Evolutionary conservation across 1,140 invertebrate species (phyloP), one percentile per base, ranked within the genome.

Genomic region (Listronotus oregonensis): DNA sequence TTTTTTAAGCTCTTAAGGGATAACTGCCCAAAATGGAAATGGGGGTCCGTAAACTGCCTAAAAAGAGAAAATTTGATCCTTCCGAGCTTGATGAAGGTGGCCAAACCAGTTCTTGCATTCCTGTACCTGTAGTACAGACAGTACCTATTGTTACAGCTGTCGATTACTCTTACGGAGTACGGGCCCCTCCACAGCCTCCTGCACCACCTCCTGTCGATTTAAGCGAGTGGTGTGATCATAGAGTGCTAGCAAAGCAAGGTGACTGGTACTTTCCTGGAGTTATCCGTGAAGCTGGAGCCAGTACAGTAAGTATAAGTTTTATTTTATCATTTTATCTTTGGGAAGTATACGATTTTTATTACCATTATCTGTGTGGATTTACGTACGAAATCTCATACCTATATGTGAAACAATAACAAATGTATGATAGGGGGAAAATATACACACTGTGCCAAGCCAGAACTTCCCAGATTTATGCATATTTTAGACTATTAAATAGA

Each of bases 181-280:
- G 63, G 47, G 64, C 34, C 8, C 34, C 34, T 37, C 34, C 49
- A 18, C 67, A 63, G 66, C 68, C 70, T 10, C 55, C 67, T 17
- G 32, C 54, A 49, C 27, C 44, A 43, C 42, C 42, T 39, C 63
- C 67, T 37, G 67, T 96, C 71, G 92, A 96, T 81, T 83, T 97
- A 70, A 90, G 86, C 73, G 94, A 96, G 78, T 97, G 94, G 94
- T 87, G n/a, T 66, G 90, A 93, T 73, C 93, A 95, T 78, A 82
- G 94, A 71, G 91, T 97, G 68, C 82, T 98, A 68, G 95, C 95
- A 46, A 93, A 92, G 80, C 86, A 86, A 74, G 87, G 88, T 63
- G 85, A 86, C 46, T 83, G 89, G 66, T 97, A 96, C 83, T 86
- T 92, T 68, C 93, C 94, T 4, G n/a, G 95, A 27, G 85, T 86